Evolutionary conservation across 2,888 invertebrate genomes (phyloP).

Genomic region (Polylopha cassiicola): DNA sequence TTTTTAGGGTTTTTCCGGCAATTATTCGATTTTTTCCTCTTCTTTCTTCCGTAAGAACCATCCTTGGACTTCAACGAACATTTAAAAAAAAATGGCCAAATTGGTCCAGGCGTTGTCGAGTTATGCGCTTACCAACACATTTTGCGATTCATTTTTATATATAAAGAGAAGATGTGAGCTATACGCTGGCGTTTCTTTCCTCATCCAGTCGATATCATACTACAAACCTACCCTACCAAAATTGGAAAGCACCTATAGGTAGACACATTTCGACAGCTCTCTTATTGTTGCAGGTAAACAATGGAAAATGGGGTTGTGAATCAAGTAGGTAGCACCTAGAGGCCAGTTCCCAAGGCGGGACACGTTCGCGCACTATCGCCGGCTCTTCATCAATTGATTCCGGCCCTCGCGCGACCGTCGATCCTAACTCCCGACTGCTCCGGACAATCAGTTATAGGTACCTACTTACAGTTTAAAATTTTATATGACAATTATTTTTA

Average conservation of each 20-base stretch:
- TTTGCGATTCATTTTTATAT: too few species aligned
- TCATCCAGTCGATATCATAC: too few species aligned
- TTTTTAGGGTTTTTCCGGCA: too few species aligned
- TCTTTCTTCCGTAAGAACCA: too few species aligned
- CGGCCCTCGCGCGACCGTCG: constrained; percentile 30
- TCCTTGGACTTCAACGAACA: too few species aligned
- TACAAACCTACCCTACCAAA: neutral
- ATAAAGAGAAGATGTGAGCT: too few species aligned
- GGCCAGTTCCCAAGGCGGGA: constrained; percentile 52
- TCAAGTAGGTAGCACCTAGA: constrained; percentile 32
- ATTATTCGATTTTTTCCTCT: too few species aligned
- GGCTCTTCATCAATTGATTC: constrained; percentile 73
- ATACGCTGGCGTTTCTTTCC: too few species aligned
- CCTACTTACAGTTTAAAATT: neutral
- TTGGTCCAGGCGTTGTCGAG: too few species aligned
- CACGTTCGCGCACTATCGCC: constrained; percentile 62
- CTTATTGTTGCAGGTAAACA: constrained; percentile 30
- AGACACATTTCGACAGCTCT: neutral
- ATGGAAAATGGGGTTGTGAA: constrained; percentile 30
- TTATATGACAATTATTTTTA: neutral
- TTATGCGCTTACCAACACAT: too few species aligned
- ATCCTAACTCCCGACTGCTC: constrained; percentile 16
- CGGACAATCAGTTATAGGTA: neutral
- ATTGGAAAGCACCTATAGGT: neutral
- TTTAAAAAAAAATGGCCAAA: too few species aligned